Percentiles rank a stretch among this genome's conserved stretches.
Conservation (phyloP, 2,113 vertebrate species). For the Chaetura pelagica region DNA sequence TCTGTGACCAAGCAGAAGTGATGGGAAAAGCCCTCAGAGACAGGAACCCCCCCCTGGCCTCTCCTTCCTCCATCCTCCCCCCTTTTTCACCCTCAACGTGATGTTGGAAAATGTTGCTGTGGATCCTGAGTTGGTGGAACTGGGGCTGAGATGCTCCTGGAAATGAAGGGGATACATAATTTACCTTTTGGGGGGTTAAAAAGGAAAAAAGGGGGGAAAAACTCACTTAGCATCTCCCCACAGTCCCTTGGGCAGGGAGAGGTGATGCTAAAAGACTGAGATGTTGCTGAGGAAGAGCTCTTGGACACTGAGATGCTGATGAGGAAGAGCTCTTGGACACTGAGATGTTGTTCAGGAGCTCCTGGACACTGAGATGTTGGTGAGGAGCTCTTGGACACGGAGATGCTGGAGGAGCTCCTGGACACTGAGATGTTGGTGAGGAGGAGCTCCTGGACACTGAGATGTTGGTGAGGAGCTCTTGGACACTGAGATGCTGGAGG, state of each 20-base stretch:
- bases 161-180: not conserved
- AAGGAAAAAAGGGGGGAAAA: not conserved
- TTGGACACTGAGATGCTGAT: accelerated
- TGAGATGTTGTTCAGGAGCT: not conserved
- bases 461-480: not conserved
- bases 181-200: not conserved
- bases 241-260: not conserved
- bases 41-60: accelerated
- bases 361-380: accelerated
- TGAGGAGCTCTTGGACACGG: not conserved
- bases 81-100: accelerated
- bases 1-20: not conserved
- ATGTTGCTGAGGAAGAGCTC: not conserved
- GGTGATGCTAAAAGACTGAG: accelerated
- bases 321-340: not conserved
- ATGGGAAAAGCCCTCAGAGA: not conserved
- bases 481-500: accelerated
- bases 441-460: accelerated
- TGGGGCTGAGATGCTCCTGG: not conserved
- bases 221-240: accelerated
- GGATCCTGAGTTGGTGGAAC: not conserved
- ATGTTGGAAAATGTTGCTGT: accelerated
- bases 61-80: not conserved
- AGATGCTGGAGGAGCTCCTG: not conserved
- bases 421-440: accelerated